Evolutionary conservation across 2,888 invertebrate genomes (phyloP).

Genomic region (Rhagonycha fulva): DNA sequence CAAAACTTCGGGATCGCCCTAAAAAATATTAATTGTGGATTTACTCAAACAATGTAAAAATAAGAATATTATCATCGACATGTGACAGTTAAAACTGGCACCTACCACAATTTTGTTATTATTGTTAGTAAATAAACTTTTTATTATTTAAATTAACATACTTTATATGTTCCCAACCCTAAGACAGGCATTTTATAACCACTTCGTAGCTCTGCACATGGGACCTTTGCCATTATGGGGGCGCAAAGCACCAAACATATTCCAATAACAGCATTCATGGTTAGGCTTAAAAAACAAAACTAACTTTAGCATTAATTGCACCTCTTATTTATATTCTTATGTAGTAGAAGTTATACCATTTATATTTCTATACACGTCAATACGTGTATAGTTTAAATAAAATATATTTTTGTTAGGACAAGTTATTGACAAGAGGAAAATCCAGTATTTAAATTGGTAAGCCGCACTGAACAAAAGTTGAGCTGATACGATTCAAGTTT

Average conservation of each 20-base stretch:
- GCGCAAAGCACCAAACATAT: neutral
- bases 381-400: slow-evolving; percentile 58
- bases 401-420: slow-evolving; percentile 28
- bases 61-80: too few relatives aligned
- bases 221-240: neutral
- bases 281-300: neutral
- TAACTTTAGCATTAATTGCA: neutral
- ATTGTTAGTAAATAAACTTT: neutral
- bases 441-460: neutral
- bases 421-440: neutral
- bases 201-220: slow-evolving; percentile 40
- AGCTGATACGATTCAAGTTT: neutral
- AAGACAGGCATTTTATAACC: neutral
- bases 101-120: too few relatives aligned
- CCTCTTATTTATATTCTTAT: neutral
- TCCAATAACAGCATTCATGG: neutral
- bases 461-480: neutral
- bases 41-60: too few relatives aligned
- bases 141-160: neutral
- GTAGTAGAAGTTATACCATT: neutral
- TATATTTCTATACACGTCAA: neutral
- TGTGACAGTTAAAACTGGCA: too few relatives aligned
- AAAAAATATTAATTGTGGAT: neutral
- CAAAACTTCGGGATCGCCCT: slow-evolving; percentile 55
- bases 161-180: neutral